Conservation (phyloP, 2,113 vertebrate species). For the Serinus canaria region DNA sequence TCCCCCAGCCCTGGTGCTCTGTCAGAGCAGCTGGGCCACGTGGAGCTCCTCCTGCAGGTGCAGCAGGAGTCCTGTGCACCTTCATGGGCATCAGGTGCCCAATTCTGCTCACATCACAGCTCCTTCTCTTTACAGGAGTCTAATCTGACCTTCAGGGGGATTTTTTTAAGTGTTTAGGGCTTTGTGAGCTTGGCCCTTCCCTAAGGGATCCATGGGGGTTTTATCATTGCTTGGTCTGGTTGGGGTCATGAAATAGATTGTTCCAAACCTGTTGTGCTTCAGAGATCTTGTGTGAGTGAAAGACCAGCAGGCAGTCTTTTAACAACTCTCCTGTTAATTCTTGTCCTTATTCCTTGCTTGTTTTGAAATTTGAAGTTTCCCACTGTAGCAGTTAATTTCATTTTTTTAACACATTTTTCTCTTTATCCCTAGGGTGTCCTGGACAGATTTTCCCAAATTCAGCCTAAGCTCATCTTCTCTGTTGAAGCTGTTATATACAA, state of each 20-base stretch:
- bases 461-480: conserved; percentile 94
- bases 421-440: conserved; percentile 83
- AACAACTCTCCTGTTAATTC: background rate
- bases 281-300: background rate
- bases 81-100: background rate
- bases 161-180: background rate
- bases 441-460: conserved; percentile 95
- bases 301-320: background rate
- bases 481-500: conserved; percentile 95
- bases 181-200: background rate
- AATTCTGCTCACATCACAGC: background rate
- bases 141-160: background rate
- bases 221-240: background rate
- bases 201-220: background rate
- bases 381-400: background rate
- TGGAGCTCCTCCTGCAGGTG: background rate
- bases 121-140: background rate
- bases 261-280: background rate
- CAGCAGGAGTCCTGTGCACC: background rate
- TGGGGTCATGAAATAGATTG: background rate
- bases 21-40: background rate
- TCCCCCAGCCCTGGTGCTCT: background rate
- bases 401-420: background rate
- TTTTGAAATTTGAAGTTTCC: background rate
- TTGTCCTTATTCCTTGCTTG: background rate